phyloP scores from a whole-genome alignment of 1,140 invertebrate genomes.

The Vollenhovia emeryi region DNA sequence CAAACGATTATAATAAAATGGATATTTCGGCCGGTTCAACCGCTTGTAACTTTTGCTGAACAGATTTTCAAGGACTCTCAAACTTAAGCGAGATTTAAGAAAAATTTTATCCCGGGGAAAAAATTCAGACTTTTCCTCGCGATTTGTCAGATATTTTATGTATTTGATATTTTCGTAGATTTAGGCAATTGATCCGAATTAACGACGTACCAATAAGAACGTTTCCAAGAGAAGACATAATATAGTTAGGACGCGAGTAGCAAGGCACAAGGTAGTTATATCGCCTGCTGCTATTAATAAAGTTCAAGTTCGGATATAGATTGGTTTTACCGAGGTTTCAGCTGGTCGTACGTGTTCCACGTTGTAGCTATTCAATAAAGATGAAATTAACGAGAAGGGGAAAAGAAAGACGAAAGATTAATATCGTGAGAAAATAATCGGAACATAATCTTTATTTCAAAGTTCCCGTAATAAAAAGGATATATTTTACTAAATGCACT shows the following conservation, averaged over 20 bases:
- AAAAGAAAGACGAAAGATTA: slow-evolving; percentile 38
- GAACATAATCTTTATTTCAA: not conserved
- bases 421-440: slow-evolving; percentile 1
- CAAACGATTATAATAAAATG: not conserved
- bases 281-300: slow-evolving; percentile 82
- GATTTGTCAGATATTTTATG: too few species aligned
- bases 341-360: slow-evolving; percentile 27
- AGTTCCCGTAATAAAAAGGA: not conserved
- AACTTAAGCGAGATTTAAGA: not conserved
- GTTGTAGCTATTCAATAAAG: slow-evolving; percentile 44
- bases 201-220: slow-evolving; percentile 31
- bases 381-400: slow-evolving; percentile 8
- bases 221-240: slow-evolving; percentile 68
- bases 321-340: slow-evolving; percentile 63
- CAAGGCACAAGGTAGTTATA: slow-evolving; percentile 74
- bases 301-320: slow-evolving; percentile 79
- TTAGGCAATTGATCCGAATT: not conserved
- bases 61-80: not conserved
- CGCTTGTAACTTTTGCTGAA: not conserved
- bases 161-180: slow-evolving; percentile 15
- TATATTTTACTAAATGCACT: not conserved
- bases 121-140: not conserved
- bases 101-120: not conserved
- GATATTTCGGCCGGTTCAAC: not conserved
- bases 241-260: slow-evolving; percentile 73